Conservation (phyloP, 2,113 vertebrate genomes). For the Hirundichthys speculiger region DNA sequence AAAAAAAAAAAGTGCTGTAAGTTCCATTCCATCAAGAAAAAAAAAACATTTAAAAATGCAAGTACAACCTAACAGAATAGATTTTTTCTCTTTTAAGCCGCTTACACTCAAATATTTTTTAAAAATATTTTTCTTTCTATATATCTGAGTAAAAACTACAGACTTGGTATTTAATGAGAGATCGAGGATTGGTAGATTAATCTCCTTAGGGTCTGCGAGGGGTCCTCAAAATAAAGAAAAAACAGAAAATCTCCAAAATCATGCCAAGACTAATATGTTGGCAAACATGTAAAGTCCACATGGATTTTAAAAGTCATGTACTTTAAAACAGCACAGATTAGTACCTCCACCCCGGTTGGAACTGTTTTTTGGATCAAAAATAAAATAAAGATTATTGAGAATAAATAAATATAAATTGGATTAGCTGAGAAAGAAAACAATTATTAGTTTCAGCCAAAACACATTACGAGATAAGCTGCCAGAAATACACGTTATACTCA, state of each 20-base stretch:
- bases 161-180: constrained; percentile 49
- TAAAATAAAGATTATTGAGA: background rate
- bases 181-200: constrained; percentile 48
- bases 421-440: background rate
- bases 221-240: constrained; percentile 16
- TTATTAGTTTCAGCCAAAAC: background rate
- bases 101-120: constrained; percentile 19
- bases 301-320: background rate
- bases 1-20: background rate
- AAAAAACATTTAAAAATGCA: constrained; percentile 18
- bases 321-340: background rate
- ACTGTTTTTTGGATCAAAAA: too few relatives aligned
- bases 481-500: background rate
- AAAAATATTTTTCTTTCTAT: constrained; percentile 10
- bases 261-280: constrained; percentile 1
- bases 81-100: constrained; percentile 20
- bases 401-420: background rate
- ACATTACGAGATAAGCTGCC: background rate
- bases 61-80: constrained; percentile 2
- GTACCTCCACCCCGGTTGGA: too few relatives aligned
- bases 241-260: constrained; percentile 28
- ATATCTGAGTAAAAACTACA: constrained; percentile 44
- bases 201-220: constrained; percentile 41
- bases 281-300: background rate
- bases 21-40: constrained; percentile 20